phyloP scores from a whole-genome alignment of 1,140 invertebrate species.

The Oreohelix idahoensis region DNA sequence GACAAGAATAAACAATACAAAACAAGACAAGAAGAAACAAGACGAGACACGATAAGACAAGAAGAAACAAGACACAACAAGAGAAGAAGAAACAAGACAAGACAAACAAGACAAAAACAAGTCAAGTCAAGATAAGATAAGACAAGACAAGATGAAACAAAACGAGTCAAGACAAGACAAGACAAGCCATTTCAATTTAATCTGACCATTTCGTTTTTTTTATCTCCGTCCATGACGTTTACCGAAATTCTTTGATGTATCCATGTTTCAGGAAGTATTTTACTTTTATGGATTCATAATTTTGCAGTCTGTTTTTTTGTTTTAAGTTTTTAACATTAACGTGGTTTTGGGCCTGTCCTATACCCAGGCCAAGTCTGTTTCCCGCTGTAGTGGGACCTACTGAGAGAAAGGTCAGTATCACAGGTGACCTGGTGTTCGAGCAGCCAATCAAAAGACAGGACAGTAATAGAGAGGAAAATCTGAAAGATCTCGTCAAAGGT shows the following conservation, averaged over 20 bases:
- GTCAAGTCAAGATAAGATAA: background rate
- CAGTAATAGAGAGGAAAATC: background rate
- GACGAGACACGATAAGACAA: background rate
- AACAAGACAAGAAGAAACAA: no score
- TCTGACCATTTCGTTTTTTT: no score
- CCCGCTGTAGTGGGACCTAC: slow-evolving; percentile 1
- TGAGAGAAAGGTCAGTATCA: slow-evolving; percentile 12
- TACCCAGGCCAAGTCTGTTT: slow-evolving; percentile 5
- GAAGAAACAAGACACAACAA: background rate
- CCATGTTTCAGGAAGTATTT: no score
- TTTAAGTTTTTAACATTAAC: no score
- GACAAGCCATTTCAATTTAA: no score
- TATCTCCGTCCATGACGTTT: no score
- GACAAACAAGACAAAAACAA: background rate
- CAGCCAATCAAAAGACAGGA: slow-evolving; percentile 5
- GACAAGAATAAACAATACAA: no score
- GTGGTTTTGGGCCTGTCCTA: no score
- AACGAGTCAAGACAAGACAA: background rate
- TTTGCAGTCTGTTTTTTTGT: no score
- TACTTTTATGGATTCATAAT: no score
- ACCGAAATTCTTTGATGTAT: no score
- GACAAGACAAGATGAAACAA: background rate
- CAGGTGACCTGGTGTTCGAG: background rate
- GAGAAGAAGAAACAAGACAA: background rate
- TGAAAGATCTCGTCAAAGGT: background rate